phyloP scores from a whole-genome alignment of 2,888 invertebrate genomes.

The Tinea trinotella region DNA sequence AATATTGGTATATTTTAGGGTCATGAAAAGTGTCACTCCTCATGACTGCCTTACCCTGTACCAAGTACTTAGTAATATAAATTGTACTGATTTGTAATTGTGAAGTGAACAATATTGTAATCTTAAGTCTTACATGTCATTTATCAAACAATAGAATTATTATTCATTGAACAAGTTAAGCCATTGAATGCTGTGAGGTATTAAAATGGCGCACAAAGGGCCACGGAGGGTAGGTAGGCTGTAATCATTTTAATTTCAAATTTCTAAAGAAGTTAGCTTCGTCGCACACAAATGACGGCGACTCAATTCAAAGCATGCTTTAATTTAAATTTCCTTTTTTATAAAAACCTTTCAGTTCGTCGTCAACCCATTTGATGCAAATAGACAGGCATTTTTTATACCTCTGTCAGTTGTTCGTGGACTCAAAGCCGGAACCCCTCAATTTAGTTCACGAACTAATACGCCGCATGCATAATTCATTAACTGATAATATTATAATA shows the following conservation, averaged over 20 bases:
- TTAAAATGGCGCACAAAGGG: neutral
- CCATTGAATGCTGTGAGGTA: neutral
- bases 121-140: too few species aligned
- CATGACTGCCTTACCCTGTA: too few species aligned
- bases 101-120: too few species aligned
- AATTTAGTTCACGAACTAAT: constrained; percentile 7
- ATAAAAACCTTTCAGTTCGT: constrained; percentile 14
- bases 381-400: neutral
- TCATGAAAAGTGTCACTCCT: too few species aligned
- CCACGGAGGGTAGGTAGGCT: constrained; percentile 3
- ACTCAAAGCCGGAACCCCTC: constrained; percentile 16
- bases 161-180: constrained; percentile 7
- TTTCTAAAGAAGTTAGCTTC: constrained; percentile 18
- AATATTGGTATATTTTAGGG: too few species aligned
- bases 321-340: constrained; percentile 8
- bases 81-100: too few species aligned
- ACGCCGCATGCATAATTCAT: constrained; percentile 54
- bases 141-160: too few species aligned
- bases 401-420: too few species aligned
- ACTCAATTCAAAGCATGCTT: constrained; percentile 7
- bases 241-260: constrained; percentile 15
- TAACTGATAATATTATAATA: constrained; percentile 59
- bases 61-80: too few species aligned
- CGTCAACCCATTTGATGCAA: constrained; percentile 6
- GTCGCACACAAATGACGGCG: constrained; percentile 13